Conservation (phyloP, 2,113 vertebrate species). For the Crotalus viridis region DNA sequence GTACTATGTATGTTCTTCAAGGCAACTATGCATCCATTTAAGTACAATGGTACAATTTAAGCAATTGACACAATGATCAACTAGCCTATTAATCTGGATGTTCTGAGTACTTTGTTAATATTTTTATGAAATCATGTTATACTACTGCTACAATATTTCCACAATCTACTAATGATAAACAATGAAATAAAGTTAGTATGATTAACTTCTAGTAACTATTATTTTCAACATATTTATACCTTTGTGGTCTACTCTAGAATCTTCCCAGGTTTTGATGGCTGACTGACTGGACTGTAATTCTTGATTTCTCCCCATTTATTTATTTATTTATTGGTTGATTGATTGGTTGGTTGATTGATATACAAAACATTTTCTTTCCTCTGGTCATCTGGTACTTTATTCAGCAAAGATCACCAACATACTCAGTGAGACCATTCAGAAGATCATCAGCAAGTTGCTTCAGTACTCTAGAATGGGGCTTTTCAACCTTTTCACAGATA, state of each 20-base stretch:
- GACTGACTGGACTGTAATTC: not conserved
- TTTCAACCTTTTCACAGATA: no score
- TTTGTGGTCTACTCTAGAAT: not conserved
- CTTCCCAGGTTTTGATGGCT: not conserved
- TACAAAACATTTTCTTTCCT: not conserved
- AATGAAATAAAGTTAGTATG: not conserved
- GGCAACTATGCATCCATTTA: not conserved
- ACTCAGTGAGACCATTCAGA: not conserved
- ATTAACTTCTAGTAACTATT: not conserved
- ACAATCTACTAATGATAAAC: not conserved
- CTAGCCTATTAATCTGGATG: not conserved
- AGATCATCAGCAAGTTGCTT: not conserved
- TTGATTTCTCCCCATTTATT: not conserved
- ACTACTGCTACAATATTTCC: not conserved
- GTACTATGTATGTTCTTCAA: not conserved
- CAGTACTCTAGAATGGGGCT: not conserved
- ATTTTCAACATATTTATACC: not conserved
- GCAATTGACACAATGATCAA: not conserved
- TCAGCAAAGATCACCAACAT: not conserved
- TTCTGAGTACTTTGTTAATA: not conserved
- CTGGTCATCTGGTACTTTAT: not conserved
- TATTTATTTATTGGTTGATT: no score
- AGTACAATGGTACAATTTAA: not conserved
- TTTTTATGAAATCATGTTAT: not conserved
- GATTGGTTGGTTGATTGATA: not conserved